phyloP scores from a whole-genome alignment of 2,888 invertebrate species.

The Aethes cnicana region DNA sequence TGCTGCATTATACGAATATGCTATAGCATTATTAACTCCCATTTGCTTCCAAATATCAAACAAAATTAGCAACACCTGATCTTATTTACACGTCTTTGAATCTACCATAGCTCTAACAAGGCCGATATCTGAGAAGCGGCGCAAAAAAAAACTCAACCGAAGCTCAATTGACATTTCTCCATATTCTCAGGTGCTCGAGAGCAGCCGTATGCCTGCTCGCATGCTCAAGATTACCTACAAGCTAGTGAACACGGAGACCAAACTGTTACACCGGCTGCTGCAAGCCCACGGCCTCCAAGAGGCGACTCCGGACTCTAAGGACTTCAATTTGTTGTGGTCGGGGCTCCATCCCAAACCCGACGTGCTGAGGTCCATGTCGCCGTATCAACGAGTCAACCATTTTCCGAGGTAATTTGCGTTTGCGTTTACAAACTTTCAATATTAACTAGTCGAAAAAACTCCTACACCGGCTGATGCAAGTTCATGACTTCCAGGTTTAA shows the following conservation, averaged over 20 bases:
- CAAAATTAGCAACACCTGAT: no score
- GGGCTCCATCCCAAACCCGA: slow-evolving; percentile 96
- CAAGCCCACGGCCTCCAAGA: slow-evolving; percentile 90
- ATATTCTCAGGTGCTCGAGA: slow-evolving; percentile 65
- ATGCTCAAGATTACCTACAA: slow-evolving; percentile 90
- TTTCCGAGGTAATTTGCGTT: slow-evolving; percentile 89
- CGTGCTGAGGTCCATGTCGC: slow-evolving; percentile 88
- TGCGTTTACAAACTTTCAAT: no score
- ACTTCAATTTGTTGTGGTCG: slow-evolving; percentile 95
- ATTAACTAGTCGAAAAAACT: slow-evolving; percentile 92
- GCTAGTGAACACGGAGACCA: slow-evolving; percentile 91
- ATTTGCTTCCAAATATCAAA: no score
- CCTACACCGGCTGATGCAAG: slow-evolving; percentile 87
- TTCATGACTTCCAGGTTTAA: slow-evolving; percentile 88
- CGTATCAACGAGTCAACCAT: slow-evolving; percentile 97
- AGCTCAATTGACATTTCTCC: neutral
- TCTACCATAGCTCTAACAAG: no score
- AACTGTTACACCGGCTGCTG: slow-evolving; percentile 87
- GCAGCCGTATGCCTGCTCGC: slow-evolving; percentile 84
- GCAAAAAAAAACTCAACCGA: neutral
- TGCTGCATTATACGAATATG: no score
- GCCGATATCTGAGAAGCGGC: no score
- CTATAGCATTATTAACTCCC: no score
- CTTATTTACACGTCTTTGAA: no score
- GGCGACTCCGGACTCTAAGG: slow-evolving; percentile 81